phyloP scores from a whole-genome alignment of 1,140 invertebrate genomes.

The Zaprionus kolodkinae region DNA sequence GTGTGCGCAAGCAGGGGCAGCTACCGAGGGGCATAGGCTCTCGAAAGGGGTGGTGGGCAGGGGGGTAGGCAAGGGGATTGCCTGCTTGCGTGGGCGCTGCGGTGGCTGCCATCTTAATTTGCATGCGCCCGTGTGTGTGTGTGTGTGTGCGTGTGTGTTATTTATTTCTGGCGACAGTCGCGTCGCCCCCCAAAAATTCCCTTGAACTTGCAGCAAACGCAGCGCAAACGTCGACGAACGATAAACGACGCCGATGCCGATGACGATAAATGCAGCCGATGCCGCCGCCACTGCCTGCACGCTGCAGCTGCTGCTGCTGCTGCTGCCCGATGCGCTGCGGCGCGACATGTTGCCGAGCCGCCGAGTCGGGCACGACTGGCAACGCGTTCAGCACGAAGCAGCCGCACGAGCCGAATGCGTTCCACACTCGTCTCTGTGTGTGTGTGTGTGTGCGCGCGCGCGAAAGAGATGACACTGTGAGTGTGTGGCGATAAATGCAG shows the following conservation, averaged over 20 bases:
- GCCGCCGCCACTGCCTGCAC: neutral
- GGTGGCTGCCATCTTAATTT: conserved; percentile 64
- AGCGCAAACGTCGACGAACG: neutral
- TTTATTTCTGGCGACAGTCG: conserved; percentile 46
- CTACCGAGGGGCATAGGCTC: neutral
- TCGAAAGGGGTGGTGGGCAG: neutral
- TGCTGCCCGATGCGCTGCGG: neutral
- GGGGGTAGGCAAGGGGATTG: neutral
- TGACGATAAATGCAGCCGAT: too few relatives aligned
- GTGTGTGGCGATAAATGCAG: neutral
- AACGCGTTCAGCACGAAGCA: neutral
- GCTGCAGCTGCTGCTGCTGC: neutral
- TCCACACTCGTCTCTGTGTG: neutral
- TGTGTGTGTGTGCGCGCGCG: neutral
- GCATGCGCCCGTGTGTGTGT: conserved; percentile 26
- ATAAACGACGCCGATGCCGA: neutral
- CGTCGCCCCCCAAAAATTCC: conserved; percentile 37
- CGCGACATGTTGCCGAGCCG: conserved; percentile 1
- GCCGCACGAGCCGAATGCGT: neutral
- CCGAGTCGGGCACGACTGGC: neutral
- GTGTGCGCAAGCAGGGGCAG: neutral
- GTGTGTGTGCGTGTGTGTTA: conserved; percentile 48
- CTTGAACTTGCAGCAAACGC: conserved; percentile 54
- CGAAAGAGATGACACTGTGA: neutral
- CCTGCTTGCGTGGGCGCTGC: conserved; percentile 22